These are phyloP conservation scores for Leptodactylus fallax DNA, from an alignment of 2,797 vertebrate species.

Conservation along the genomic window DNA sequence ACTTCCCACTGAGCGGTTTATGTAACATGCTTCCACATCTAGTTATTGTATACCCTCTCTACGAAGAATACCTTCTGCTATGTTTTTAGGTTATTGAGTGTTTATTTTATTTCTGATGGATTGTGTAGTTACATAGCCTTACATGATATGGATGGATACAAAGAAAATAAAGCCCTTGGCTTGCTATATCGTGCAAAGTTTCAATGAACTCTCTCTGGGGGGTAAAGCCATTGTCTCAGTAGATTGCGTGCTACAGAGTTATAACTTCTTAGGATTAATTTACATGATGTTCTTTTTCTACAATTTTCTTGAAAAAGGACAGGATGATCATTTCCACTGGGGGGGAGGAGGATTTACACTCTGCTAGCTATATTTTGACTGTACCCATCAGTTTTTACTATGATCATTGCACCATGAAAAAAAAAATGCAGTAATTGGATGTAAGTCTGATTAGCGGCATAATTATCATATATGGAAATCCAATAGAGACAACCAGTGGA, in stretches of 20 bases:
- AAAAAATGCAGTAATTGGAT: not conserved
- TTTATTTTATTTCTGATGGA: not conserved
- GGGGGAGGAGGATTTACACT: too few species aligned
- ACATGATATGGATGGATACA: not conserved
- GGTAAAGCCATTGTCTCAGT: not conserved
- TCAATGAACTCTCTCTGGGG: too few species aligned
- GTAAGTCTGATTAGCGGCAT: not conserved
- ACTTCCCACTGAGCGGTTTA: slow-evolving; percentile 57
- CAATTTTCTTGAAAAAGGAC: not conserved
- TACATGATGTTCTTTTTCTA: not conserved
- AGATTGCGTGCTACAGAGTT: not conserved
- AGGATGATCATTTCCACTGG: not conserved
- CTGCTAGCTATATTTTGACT: not conserved
- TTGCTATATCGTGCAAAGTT: not conserved
- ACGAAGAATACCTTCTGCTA: slow-evolving; percentile 5
- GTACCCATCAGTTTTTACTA: too few species aligned
- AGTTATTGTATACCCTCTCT: slow-evolving; percentile 24
- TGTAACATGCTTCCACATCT: slow-evolving; percentile 51
- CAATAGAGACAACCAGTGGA: not conserved
- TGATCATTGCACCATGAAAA: not conserved
- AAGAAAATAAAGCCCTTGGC: not conserved
- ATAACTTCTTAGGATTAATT: not conserved
- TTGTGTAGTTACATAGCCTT: not conserved
- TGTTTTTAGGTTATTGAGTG: slow-evolving; percentile 1
- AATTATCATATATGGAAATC: not conserved